Evolutionary conservation across 1,140 invertebrate species (phyloP).

Genomic region (Meloidogyne floridensis): DNA sequence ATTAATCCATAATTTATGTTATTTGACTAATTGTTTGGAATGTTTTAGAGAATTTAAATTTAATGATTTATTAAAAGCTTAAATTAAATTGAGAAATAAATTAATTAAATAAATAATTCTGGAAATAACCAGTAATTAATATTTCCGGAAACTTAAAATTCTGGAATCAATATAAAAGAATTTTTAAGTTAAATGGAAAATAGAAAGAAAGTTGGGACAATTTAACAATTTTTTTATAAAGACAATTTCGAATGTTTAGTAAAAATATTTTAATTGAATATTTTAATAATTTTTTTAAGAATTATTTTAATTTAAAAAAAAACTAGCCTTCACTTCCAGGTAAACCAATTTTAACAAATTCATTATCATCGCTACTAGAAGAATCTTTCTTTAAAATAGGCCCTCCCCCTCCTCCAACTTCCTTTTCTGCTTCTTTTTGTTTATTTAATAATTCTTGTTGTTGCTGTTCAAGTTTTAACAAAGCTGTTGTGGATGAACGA

Average conservation of each 20-base stretch:
- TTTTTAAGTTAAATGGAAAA: too few relatives aligned
- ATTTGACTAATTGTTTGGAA: too few relatives aligned
- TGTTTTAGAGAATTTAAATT: too few relatives aligned
- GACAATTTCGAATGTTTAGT: background rate
- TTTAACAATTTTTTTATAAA: too few relatives aligned
- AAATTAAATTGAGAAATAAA: too few relatives aligned
- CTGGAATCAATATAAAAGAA: too few relatives aligned
- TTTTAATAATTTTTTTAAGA: background rate
- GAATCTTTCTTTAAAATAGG: constrained; percentile 8
- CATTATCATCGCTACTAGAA: constrained; percentile 16
- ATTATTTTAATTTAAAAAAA: background rate
- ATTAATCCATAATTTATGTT: too few relatives aligned
- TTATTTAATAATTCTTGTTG: constrained; percentile 6
- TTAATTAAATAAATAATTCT: too few relatives aligned
- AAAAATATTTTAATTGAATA: too few relatives aligned
- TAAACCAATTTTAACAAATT: constrained; percentile 23
- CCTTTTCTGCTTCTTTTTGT: background rate
- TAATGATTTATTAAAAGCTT: too few relatives aligned
- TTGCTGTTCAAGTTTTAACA: constrained; percentile 1
- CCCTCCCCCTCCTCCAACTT: background rate
- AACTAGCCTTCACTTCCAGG: background rate
- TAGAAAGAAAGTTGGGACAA: too few relatives aligned
- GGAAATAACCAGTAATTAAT: background rate
- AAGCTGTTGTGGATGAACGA: constrained; percentile 18
- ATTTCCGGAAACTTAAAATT: background rate